These are phyloP conservation scores for Gallinago paraguaiae DNA, from an alignment of 2,113 vertebrate species.

Conservation along the genomic window DNA sequence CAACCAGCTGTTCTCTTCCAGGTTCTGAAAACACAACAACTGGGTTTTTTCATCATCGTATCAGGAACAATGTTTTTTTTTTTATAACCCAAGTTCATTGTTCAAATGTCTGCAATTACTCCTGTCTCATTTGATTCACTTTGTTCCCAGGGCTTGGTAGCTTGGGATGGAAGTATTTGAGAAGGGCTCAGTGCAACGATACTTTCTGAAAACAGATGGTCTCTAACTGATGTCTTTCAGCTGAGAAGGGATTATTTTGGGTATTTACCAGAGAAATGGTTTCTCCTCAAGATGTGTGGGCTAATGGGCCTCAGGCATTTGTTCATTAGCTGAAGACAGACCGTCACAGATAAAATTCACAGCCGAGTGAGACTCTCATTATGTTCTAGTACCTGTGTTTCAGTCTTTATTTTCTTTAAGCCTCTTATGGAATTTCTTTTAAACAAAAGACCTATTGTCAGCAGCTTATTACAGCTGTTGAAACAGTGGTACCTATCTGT, in stretches of 20 bases:
- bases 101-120: constrained; percentile 28
- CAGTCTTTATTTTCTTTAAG: neutral
- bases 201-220: neutral
- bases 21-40: constrained; percentile 48
- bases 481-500: neutral
- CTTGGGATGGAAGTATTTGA: neutral
- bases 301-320: neutral
- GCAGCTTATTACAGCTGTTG: neutral
- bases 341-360: neutral
- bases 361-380: neutral
- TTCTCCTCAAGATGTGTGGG: neutral
- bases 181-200: neutral
- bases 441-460: neutral
- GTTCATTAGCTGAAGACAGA: neutral
- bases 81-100: constrained; percentile 17
- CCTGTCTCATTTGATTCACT: constrained; percentile 12
- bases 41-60: constrained; percentile 16
- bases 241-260: neutral
- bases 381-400: neutral
- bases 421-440: neutral
- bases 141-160: neutral
- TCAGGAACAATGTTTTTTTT: neutral
- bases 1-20: constrained; percentile 1
- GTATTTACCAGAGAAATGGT: neutral
- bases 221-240: neutral